Conservation (phyloP, 2,113 vertebrate genomes). For the Casuarius casuarius region DNA sequence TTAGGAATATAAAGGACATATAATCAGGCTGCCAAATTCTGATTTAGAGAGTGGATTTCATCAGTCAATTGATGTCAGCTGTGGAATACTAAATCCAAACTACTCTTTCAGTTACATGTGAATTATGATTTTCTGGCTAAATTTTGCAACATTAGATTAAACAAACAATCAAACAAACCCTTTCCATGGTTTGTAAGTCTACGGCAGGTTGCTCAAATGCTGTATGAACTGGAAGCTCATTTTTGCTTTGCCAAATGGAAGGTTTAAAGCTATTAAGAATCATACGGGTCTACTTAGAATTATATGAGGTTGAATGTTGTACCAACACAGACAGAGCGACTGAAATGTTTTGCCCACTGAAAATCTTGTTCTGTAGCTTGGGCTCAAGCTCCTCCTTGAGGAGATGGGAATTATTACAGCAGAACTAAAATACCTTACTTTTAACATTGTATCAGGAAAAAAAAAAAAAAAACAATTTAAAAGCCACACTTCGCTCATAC, state of each 20-base stretch:
- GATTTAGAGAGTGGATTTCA: neutral
- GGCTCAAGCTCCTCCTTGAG: conserved; percentile 71
- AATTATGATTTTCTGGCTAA: neutral
- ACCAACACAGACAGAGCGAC: neutral
- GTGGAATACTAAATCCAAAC: neutral
- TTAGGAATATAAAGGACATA: neutral
- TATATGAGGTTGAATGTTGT: neutral
- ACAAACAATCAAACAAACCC: neutral
- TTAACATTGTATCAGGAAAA: neutral
- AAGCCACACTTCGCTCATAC: neutral
- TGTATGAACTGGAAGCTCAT: neutral
- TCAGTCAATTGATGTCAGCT: neutral
- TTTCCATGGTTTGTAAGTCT: neutral
- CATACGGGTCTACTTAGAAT: neutral
- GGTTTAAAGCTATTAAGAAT: neutral
- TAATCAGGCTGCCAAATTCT: neutral
- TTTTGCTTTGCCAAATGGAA: neutral
- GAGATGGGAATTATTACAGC: conserved; percentile 34
- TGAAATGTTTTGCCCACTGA: neutral
- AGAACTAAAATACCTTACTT: neutral
- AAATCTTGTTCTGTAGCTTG: neutral
- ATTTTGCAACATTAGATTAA: neutral
- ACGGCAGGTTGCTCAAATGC: neutral
- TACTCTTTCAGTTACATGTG: neutral
- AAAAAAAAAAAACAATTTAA: neutral